Base-by-base conservation (phyloP, 1,140 invertebrate genomes). In the Drosophila bipectinata region DNA sequence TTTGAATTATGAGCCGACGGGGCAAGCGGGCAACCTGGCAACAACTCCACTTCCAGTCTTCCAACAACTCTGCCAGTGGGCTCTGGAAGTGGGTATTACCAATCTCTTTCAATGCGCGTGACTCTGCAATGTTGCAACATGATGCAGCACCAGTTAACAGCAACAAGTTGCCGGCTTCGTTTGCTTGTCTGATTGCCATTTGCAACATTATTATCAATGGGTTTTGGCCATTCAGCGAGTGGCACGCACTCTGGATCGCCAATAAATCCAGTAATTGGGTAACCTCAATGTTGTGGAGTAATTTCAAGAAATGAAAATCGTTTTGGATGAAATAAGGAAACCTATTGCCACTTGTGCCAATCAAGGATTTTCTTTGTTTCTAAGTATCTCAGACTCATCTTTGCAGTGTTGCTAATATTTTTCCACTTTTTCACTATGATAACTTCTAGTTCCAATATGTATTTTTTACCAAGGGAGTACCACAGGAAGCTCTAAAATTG, bases 1-100 rank as follows among this genome's bases (percentile, higher is more conserved):
- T 74, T 80, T 80, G 66, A 80, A 54, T 66, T 77, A 56, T 83
- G 69, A 64, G 60, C 34, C 58, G 21, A 21, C 21, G 41, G 72
- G 48, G 28, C 24, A 12, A 28, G 21, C 41, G 26, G 39, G 39
- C 14, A 44, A 45, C 34, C 24, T 34, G 30, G 9, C n/a, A 28
- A 10, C 59, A 7, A 12, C 37, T 56, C 52, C 9, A 24, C n/a
- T 32, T 32, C 51, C 60, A 28, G 26, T 44, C 60, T 67, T 44
- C n/a, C 41, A 15, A 7, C 41, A 15, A 8, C n/a, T 18, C 10
- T 41, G 3, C 21, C 21, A 21, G 21, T 21, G 21, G 21, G 21
- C 21, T 21, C 39, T 5, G 12, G 34, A 10, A 37, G 34, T 37
- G 9, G 34, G 44, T 28, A 64, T 47, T 64, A 49, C 44, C 32